Conservation (phyloP, 2,888 invertebrate species). For the Cyrtodaria siliqua region DNA sequence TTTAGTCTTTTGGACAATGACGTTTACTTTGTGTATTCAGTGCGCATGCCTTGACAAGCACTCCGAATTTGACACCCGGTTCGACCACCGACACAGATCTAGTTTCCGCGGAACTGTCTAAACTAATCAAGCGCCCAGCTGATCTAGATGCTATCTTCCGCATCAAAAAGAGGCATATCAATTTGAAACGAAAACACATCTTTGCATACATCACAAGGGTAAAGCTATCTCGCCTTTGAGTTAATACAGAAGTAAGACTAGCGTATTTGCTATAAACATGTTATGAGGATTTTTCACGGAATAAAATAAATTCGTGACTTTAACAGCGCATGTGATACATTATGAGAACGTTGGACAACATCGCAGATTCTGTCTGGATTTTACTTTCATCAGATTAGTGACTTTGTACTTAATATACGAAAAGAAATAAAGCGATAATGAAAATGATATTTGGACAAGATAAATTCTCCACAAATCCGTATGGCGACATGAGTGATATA, state of each 20-base stretch:
- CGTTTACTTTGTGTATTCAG: neutral
- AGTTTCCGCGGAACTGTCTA: slow-evolving; percentile 59
- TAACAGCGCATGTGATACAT: too few relatives aligned
- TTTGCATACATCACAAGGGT: slow-evolving; percentile 2
- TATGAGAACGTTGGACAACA: too few relatives aligned
- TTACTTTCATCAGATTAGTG: too few relatives aligned
- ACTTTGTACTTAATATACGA: too few relatives aligned
- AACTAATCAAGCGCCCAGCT: slow-evolving; percentile 61
- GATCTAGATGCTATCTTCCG: slow-evolving; percentile 56
- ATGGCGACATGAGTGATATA: slow-evolving; percentile 47
- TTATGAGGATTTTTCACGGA: too few relatives aligned
- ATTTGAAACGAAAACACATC: slow-evolving; percentile 31
- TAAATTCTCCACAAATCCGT: slow-evolving; percentile 24
- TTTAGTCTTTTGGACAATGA: neutral
- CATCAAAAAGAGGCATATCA: slow-evolving; percentile 64
- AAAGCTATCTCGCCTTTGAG: too few relatives aligned
- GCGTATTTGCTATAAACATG: too few relatives aligned
- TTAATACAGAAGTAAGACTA: too few relatives aligned
- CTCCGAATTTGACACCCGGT: slow-evolving; percentile 39
- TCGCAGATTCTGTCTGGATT: too few relatives aligned
- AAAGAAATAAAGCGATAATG: too few relatives aligned
- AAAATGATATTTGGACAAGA: slow-evolving; percentile 62
- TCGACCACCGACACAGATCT: slow-evolving; percentile 53
- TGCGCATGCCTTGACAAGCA: slow-evolving; percentile 40
- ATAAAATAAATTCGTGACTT: too few relatives aligned